Percentiles rank a stretch among this genome's conserved stretches.
phyloP scores from a whole-genome alignment of 2,797 vertebrate species.

The Micrastur ruficollis region DNA sequence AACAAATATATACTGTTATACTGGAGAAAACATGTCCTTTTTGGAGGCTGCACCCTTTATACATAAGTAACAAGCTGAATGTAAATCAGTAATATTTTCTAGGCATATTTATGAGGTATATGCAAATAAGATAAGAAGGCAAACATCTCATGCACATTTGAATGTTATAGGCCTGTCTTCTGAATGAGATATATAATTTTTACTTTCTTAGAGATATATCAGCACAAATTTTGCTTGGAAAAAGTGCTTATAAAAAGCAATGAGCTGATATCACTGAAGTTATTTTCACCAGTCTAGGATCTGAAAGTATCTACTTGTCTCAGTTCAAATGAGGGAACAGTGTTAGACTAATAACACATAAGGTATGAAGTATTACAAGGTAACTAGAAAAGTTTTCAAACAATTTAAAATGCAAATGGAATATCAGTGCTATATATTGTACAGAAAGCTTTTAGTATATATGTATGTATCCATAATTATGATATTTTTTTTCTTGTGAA shows the following conservation, averaged over 20 bases:
- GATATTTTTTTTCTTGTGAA: conserved; percentile 61
- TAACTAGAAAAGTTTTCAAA: background rate
- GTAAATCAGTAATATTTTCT: conserved; percentile 72
- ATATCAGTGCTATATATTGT: conserved; percentile 43
- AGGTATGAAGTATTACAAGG: background rate
- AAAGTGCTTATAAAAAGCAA: background rate
- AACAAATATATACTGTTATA: conserved; percentile 61
- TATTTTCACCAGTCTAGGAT: background rate
- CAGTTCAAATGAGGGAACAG: background rate
- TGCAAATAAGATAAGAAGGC: conserved; percentile 72
- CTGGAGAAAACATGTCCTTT: conserved; percentile 56
- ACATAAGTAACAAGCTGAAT: conserved; percentile 63
- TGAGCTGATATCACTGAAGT: background rate
- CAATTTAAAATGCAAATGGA: conserved; percentile 54
- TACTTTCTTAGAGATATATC: conserved; percentile 39
- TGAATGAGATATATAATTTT: conserved; percentile 60
- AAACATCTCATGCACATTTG: conserved; percentile 67
- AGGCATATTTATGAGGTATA: conserved; percentile 72
- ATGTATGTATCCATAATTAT: conserved; percentile 1
- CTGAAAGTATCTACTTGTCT: background rate
- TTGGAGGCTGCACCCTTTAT: conserved; percentile 66
- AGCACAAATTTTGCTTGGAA: background rate
- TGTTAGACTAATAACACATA: background rate
- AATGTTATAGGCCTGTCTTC: conserved; percentile 54
- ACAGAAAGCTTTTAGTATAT: background rate